phyloP scores from a whole-genome alignment of 1,140 invertebrate genomes.

The Sycophila sp. region DNA sequence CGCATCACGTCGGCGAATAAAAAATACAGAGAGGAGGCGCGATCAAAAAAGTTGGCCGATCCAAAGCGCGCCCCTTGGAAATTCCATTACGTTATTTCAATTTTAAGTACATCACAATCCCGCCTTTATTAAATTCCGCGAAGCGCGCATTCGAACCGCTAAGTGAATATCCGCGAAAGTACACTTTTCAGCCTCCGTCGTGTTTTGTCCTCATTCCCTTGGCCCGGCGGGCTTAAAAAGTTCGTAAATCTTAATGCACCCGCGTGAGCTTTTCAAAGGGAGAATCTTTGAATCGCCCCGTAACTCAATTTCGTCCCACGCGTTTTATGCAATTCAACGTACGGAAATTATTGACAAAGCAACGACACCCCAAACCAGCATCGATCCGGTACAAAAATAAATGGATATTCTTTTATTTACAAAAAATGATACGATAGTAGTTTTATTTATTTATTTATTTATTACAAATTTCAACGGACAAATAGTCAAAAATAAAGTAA shows the following conservation, averaged over 20 bases:
- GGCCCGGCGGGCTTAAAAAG: background rate
- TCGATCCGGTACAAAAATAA: background rate
- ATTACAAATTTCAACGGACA: too few relatives aligned
- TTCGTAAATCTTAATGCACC: slow-evolving; percentile 18
- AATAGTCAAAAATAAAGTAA: too few relatives aligned
- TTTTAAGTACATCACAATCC: slow-evolving; percentile 16
- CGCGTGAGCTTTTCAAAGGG: background rate
- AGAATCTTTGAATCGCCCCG: background rate
- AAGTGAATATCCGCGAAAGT: too few relatives aligned
- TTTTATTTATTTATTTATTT: too few relatives aligned
- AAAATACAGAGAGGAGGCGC: too few relatives aligned
- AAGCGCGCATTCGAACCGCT: background rate
- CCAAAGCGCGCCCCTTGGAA: too few relatives aligned
- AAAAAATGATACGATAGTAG: too few relatives aligned
- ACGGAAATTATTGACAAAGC: background rate
- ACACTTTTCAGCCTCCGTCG: too few relatives aligned
- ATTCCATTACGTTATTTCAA: slow-evolving; percentile 28
- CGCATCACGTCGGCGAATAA: too few relatives aligned
- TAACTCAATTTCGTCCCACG: too few relatives aligned
- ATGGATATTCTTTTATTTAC: background rate
- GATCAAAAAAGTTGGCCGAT: too few relatives aligned
- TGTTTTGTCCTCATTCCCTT: background rate
- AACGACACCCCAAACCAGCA: background rate
- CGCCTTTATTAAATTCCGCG: slow-evolving; percentile 24
- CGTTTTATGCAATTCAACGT: too few relatives aligned